Evolutionary conservation across 2,797 vertebrate genomes (phyloP), one percentile per base, ranked within the genome.

Genomic region (Clarias pachynema): DNA sequence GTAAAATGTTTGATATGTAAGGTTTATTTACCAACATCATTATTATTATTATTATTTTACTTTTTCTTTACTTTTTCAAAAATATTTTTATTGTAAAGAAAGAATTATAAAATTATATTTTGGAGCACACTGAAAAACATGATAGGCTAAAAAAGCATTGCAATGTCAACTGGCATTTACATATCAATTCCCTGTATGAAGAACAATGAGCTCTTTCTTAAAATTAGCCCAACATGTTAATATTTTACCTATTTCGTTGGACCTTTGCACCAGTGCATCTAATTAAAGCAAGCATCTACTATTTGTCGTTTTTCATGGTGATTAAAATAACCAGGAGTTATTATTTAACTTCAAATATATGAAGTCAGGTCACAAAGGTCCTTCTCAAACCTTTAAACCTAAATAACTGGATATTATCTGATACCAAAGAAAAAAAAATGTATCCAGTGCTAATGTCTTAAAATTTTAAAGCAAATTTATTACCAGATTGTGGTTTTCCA

Each of bases 401-500:
- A 24, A 1, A 74, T 29, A 56, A 56, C 53, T 62, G 57, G 12
- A 60, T 26, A 65, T 79, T 18, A 26, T 65, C 37, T 80, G 3
- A 80, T 26, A 53, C 60, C 18, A 65, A 49, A 53, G 18, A 2
- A 16, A 40, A 0, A 29, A 79, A 10, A 3, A 26, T 37, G n/a
- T 26, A 49, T 79, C 37, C 20, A 79, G 24, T 62, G 59, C 6
- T 40, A 34, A 37, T 53, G 14, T 60, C 4, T 22, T 60, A 60
- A 44, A 20, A 49, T n/a, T 0, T 24, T 34, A 63, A 79, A 72
- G n/a, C 7, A 82, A 24, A 0, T 72, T 16, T 26, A 60, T 87
- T 95, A 99, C 98, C 97, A 96, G 95, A 37, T 87, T 92, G 15
- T 91, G 93, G 29, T 92, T 95, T 85, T 97, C 96, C 0, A 89